Base-by-base conservation (phyloP, 2,797 vertebrate genomes). In the Chelon auratus region DNA sequence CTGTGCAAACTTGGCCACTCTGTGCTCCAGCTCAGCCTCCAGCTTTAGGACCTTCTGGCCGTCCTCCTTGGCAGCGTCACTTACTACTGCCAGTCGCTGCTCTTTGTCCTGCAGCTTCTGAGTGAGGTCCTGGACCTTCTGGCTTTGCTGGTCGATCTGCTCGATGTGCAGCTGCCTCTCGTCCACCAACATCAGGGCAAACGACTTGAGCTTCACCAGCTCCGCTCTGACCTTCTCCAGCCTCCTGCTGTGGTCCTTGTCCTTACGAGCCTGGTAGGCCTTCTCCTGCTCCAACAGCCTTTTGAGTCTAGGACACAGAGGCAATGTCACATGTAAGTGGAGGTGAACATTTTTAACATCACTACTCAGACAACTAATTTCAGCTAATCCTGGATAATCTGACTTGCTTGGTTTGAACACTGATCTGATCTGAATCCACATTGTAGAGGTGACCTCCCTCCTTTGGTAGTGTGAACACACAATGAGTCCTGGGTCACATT, bases 281-380 rank as follows among this genome's bases (percentile, higher is more conserved):
- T 98, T 99, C 85, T 99, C 97, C 89, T 99, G 98, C 88, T 99
- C 97, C 90, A 99, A 85, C 75, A 99, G 94, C 75, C 94, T 93
- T 87, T 99, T 99, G 84, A 99, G 93, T 87, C 98, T 99, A 77
- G 78, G 47, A 72, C 40, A 51, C 39, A 85, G 18, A 85, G 4
- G 18, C 22, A 56, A 47, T 6, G 26, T 10, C 12, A 61, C 9
- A 54, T n/a, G 22, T 47, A 17, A 67, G 17, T 12, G 1, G 5
- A 24, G 11, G 11, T 39, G 51, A 37, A 43, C 20, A 67, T 22
- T 55, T 22, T n/a, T 4, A 22, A 33, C n/a, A 60, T 4, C 24
- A 26, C 30, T 3, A 47, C 5, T 15, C 39, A 40, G 39, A 30
- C 30, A 30, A 6, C 22, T 22, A 22, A 22, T 22, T 22, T 30